phyloP scores from a whole-genome alignment of 2,888 invertebrate genomes.

The Rhagium mordax region DNA sequence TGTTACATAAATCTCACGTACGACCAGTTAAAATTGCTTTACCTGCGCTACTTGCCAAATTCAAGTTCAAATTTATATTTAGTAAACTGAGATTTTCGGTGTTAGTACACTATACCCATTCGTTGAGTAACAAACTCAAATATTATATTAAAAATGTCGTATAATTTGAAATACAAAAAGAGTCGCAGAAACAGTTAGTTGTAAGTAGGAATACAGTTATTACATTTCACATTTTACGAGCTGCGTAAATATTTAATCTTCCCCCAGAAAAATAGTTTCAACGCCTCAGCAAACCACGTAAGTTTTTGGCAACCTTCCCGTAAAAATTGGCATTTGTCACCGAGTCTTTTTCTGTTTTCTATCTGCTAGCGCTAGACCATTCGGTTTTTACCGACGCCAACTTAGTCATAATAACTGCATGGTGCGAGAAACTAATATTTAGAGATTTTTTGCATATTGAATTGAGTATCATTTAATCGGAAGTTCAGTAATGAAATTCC shows the following conservation, averaged over 20 bases:
- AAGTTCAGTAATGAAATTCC: too few species aligned
- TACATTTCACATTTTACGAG: background rate
- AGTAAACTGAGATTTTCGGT: slow-evolving; percentile 1
- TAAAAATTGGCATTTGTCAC: slow-evolving; percentile 24
- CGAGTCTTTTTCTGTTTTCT: slow-evolving; percentile 8
- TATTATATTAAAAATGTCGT: background rate
- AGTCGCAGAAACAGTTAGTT: background rate
- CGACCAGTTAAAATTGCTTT: slow-evolving; percentile 22
- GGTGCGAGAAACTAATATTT: background rate
- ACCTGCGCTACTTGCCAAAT: slow-evolving; percentile 25
- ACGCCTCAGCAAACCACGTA: slow-evolving; percentile 12
- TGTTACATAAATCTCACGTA: slow-evolving; percentile 14
- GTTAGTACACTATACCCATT: slow-evolving; percentile 15
- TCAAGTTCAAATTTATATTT: slow-evolving; percentile 21
- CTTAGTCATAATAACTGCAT: slow-evolving; percentile 16
- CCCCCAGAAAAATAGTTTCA: background rate
- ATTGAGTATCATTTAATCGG: too few species aligned
- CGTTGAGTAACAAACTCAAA: slow-evolving; percentile 4
- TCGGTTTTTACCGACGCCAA: slow-evolving; percentile 2
- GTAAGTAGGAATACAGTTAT: background rate
- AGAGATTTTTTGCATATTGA: background rate
- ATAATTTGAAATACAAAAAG: background rate
- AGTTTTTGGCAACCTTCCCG: slow-evolving; percentile 13
- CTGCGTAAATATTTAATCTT: slow-evolving; percentile 2
- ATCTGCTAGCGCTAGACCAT: slow-evolving; percentile 17